These are phyloP conservation scores for Norana najaformis DNA, from an alignment of 2,888 invertebrate genomes.

Conservation along the genomic window DNA sequence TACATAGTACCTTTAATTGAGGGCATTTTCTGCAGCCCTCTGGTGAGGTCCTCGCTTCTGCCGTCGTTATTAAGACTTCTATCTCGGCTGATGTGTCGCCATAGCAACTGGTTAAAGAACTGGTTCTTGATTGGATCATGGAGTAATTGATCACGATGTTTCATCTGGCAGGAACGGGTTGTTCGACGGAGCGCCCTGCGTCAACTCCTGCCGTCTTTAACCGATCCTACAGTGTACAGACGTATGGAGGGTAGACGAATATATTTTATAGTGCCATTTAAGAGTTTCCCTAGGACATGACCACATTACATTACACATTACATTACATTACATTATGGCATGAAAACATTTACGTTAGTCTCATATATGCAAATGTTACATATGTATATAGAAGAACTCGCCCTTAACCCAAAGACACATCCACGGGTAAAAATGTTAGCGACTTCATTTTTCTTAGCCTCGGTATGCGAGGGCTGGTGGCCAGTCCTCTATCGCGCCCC, in stretches of 20 bases:
- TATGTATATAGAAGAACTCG: too few species aligned
- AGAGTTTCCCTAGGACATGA: not conserved
- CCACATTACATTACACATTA: too few species aligned
- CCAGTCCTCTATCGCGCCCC: too few species aligned
- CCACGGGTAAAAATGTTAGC: too few species aligned
- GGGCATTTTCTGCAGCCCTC: not conserved
- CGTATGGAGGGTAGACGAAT: not conserved
- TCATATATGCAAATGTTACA: too few species aligned
- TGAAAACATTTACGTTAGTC: too few species aligned
- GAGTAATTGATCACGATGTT: not conserved
- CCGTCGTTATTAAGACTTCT: not conserved
- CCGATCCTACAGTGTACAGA: not conserved
- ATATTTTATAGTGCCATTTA: not conserved
- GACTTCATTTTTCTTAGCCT: too few species aligned
- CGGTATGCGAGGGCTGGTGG: too few species aligned
- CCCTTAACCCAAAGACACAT: too few species aligned
- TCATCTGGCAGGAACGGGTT: not conserved
- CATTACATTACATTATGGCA: too few species aligned
- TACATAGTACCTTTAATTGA: not conserved
- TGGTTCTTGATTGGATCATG: not conserved
- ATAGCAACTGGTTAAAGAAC: conserved; percentile 6
- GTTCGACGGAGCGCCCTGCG: not conserved
- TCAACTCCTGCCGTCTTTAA: not conserved
- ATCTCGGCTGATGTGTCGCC: not conserved
- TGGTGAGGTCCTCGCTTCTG: not conserved